Conservation (phyloP, 2,797 vertebrate species). For the Gymnopithys bicolor region DNA sequence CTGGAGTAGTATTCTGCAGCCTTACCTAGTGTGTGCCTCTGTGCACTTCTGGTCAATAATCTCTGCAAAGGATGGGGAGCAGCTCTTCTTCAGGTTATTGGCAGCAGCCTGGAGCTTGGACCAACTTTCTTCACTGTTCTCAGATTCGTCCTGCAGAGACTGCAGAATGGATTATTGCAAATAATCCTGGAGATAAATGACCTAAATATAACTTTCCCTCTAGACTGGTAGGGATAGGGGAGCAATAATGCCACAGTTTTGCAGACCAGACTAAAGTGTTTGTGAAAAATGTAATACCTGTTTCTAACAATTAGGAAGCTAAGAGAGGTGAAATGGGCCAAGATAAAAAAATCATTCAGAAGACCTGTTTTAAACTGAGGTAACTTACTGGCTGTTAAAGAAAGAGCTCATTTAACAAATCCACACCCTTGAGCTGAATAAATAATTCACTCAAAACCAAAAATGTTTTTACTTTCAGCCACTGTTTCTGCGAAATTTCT, state of each 20-base stretch:
- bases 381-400: background rate
- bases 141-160: slow-evolving; percentile 80
- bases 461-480: background rate
- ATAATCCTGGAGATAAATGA: background rate
- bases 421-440: background rate
- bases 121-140: slow-evolving; percentile 77
- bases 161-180: slow-evolving; percentile 49
- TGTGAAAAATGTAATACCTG: background rate
- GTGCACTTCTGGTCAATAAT: slow-evolving; percentile 73
- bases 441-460: background rate
- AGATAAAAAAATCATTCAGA: background rate
- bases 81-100: slow-evolving; percentile 62
- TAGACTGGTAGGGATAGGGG: background rate
- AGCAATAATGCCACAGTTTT: background rate
- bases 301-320: background rate
- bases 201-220: background rate
- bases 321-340: background rate
- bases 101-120: slow-evolving; percentile 66
- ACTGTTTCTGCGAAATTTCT: background rate
- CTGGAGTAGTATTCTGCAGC: background rate
- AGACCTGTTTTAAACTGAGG: background rate
- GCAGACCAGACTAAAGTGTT: background rate
- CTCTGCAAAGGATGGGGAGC: slow-evolving; percentile 64
- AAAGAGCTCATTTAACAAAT: background rate
- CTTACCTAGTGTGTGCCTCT: slow-evolving; percentile 63